Evolutionary conservation across 1,140 invertebrate genomes (phyloP).

Genomic region (Babylonia areolata): DNA sequence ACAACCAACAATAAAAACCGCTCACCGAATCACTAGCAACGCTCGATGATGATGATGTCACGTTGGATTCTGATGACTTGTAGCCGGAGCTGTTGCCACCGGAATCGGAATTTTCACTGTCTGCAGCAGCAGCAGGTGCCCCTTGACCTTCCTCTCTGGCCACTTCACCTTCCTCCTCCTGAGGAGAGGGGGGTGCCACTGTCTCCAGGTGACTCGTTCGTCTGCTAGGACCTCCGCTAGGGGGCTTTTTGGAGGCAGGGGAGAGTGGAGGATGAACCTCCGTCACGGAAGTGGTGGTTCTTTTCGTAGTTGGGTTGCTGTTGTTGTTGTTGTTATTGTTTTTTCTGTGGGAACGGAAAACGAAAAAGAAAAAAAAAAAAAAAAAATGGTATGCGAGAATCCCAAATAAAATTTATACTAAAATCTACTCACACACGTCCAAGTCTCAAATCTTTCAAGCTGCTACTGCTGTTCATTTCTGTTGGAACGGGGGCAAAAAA

Average conservation of each 20-base stretch:
- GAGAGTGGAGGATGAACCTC: background rate
- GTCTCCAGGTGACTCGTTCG: background rate
- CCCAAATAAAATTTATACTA: background rate
- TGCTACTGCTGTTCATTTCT: no score
- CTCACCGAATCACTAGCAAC: constrained; percentile 70
- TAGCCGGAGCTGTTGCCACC: constrained; percentile 69
- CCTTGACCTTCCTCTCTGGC: constrained; percentile 12
- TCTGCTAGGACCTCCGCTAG: background rate
- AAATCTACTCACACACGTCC: no score
- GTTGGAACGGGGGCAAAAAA: no score
- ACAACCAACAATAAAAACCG: constrained; percentile 21
- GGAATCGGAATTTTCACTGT: constrained; percentile 70
- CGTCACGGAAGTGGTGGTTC: background rate
- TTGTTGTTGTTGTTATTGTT: constrained; percentile 9
- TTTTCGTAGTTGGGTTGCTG: background rate
- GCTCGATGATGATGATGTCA: constrained; percentile 57
- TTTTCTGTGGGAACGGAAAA: background rate
- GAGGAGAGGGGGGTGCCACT: background rate
- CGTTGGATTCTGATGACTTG: constrained; percentile 65
- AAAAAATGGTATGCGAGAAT: no score
- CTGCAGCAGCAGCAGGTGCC: constrained; percentile 20
- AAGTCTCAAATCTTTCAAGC: no score
- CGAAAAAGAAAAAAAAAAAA: background rate
- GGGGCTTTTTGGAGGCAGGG: constrained; percentile 20
- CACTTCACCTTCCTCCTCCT: background rate